phyloP scores from a whole-genome alignment of 23 tunicate genomes.

The Phallusia fumigata region DNA sequence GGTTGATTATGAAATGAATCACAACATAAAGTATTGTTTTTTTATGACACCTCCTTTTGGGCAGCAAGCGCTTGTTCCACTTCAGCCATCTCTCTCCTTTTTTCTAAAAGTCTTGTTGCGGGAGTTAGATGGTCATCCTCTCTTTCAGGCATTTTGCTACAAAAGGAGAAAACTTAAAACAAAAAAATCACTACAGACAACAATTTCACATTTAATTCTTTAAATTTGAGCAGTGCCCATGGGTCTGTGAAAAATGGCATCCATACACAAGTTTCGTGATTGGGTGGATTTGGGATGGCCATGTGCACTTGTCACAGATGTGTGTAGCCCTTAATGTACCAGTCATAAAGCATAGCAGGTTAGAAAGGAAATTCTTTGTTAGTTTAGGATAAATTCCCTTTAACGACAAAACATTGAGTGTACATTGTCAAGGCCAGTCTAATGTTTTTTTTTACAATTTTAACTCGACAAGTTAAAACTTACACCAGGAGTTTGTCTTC shows the following conservation, averaged over 20 bases:
- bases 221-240: neutral
- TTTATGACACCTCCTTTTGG: slow-evolving; percentile 70
- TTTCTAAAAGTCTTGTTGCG: slow-evolving; percentile 90
- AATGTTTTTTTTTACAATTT: too few species aligned
- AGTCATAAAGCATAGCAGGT: too few species aligned
- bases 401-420: too few species aligned
- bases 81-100: slow-evolving; percentile 96
- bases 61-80: slow-evolving; percentile 96
- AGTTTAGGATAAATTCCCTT: too few species aligned
- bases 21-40: neutral
- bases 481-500: slow-evolving; percentile 92
- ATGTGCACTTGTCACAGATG: too few species aligned
- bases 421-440: too few species aligned
- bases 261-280: too few species aligned
- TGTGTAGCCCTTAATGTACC: too few species aligned
- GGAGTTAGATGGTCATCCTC: slow-evolving; percentile 98
- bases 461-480: slow-evolving; percentile 15
- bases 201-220: neutral
- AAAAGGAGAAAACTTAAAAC: neutral
- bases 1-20: neutral
- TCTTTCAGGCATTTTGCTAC: slow-evolving; percentile 87
- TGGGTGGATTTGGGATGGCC: too few species aligned
- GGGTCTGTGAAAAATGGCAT: too few species aligned
- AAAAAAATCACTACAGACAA: neutral
- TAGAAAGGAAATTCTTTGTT: too few species aligned